These are phyloP conservation scores for Drosophila lini DNA, from an alignment of 1,140 invertebrate species.

Conservation along the genomic window DNA sequence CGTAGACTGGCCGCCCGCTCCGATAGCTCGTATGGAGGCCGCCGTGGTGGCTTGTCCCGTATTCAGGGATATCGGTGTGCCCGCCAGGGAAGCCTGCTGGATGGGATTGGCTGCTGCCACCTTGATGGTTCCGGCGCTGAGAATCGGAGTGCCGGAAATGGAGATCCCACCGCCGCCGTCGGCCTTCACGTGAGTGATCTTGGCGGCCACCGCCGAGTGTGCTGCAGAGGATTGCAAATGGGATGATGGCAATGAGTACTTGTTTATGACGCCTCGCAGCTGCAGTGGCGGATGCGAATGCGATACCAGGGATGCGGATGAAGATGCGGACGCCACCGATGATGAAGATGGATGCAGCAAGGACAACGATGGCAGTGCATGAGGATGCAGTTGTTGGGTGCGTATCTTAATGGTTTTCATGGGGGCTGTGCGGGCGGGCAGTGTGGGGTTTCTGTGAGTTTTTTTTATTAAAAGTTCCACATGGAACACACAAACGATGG, in stretches of 20 bases:
- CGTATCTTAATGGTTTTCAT: slow-evolving; percentile 77
- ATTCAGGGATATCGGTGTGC: slow-evolving; percentile 70
- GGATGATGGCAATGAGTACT: slow-evolving; percentile 65
- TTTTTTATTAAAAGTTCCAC: slow-evolving; percentile 14
- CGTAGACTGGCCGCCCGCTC: slow-evolving; percentile 75
- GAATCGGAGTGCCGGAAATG: slow-evolving; percentile 64
- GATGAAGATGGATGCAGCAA: slow-evolving; percentile 50
- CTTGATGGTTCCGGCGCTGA: slow-evolving; percentile 75
- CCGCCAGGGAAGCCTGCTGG: slow-evolving; percentile 55
- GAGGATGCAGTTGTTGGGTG: slow-evolving; percentile 57
- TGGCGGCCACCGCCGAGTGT: slow-evolving; percentile 74
- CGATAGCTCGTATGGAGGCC: slow-evolving; percentile 75
- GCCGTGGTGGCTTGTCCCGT: slow-evolving; percentile 65
- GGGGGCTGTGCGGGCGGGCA: slow-evolving; percentile 44
- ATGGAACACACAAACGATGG: slow-evolving; percentile 19
- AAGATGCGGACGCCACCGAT: slow-evolving; percentile 26
- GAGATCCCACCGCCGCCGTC: slow-evolving; percentile 64
- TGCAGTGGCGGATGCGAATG: slow-evolving; percentile 62
- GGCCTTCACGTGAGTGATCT: slow-evolving; percentile 78
- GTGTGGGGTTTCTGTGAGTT: slow-evolving; percentile 27
- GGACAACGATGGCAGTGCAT: slow-evolving; percentile 53
- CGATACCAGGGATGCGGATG: slow-evolving; percentile 52
- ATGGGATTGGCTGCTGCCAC: slow-evolving; percentile 62
- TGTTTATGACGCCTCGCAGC: slow-evolving; percentile 69
- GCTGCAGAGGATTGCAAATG: slow-evolving; percentile 72